Evolutionary conservation across 2,888 invertebrate genomes (phyloP).

Genomic region (Tenthredo livida): DNA sequence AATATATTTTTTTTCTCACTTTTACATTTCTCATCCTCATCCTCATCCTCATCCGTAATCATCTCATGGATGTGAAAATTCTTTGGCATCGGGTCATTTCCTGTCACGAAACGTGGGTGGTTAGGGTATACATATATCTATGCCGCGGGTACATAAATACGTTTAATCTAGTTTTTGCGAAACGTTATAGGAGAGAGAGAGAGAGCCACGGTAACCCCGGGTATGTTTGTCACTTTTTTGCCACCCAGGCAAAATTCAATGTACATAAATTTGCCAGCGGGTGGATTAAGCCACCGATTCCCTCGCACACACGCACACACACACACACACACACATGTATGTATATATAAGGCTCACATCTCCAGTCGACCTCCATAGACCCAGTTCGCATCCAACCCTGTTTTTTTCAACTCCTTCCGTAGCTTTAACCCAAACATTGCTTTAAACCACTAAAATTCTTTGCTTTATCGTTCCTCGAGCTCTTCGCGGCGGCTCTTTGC

Average conservation of each 20-base stretch:
- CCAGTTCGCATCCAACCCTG: background rate
- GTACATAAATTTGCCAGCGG: slow-evolving; percentile 53
- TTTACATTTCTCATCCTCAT: too few species aligned
- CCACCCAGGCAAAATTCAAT: slow-evolving; percentile 50
- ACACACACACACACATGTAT: background rate
- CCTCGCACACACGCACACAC: background rate
- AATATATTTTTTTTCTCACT: background rate
- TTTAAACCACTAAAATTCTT: slow-evolving; percentile 6
- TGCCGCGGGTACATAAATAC: slow-evolving; percentile 61
- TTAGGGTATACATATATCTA: background rate
- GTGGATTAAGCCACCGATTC: slow-evolving; percentile 51
- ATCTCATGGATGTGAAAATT: background rate
- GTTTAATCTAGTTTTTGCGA: slow-evolving; percentile 65
- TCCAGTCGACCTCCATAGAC: slow-evolving; percentile 1
- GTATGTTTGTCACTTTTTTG: slow-evolving; percentile 53
- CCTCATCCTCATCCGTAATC: background rate
- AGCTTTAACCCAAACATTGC: background rate
- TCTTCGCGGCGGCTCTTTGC: background rate
- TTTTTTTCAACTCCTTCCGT: slow-evolving; percentile 19
- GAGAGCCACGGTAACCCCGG: background rate
- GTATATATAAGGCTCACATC: slow-evolving; percentile 23
- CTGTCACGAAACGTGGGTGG: background rate
- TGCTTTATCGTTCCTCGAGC: background rate
- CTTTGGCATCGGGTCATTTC: background rate
- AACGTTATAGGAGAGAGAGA: slow-evolving; percentile 49